These are phyloP conservation scores for Caenorhabditis japonica DNA, from an alignment of 2,888 invertebrate genomes.

Conservation along the genomic window DNA sequence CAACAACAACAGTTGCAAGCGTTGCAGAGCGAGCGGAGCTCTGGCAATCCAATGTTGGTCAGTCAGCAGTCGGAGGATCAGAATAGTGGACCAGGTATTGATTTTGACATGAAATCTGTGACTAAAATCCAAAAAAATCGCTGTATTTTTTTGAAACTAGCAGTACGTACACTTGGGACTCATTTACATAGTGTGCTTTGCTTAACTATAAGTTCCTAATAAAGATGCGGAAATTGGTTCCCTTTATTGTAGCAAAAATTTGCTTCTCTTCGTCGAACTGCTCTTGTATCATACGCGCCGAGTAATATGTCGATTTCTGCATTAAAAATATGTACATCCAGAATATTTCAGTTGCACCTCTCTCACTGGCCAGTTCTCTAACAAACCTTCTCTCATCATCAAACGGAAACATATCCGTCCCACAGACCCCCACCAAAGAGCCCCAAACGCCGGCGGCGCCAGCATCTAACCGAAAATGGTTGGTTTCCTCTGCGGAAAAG, in stretches of 20 bases:
- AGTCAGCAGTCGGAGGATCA: conserved; percentile 36
- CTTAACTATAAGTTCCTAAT: too few species aligned
- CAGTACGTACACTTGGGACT: too few species aligned
- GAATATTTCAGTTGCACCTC: conserved; percentile 49
- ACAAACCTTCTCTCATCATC: conserved; percentile 52
- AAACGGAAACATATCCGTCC: conserved; percentile 43
- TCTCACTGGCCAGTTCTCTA: conserved; percentile 53
- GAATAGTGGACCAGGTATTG: conserved; percentile 36
- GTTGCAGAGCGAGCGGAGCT: conserved; percentile 19
- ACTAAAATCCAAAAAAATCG: not conserved
- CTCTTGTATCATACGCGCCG: too few species aligned
- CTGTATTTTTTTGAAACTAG: not conserved
- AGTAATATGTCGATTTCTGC: too few species aligned
- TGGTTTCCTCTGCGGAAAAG: conserved; percentile 20
- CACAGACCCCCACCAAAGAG: conserved; percentile 61
- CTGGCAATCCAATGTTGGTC: conserved; percentile 25
- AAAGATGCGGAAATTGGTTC: too few species aligned
- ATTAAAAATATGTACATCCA: too few species aligned
- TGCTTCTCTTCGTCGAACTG: too few species aligned
- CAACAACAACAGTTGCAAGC: conserved; percentile 55
- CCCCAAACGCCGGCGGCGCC: conserved; percentile 29
- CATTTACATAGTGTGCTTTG: too few species aligned
- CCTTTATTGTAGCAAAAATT: too few species aligned
- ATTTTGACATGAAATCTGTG: too few species aligned
- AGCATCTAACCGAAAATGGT: conserved; percentile 46